Conservation (phyloP, 1,140 invertebrate genomes). For the Apolygus lucorum region DNA sequence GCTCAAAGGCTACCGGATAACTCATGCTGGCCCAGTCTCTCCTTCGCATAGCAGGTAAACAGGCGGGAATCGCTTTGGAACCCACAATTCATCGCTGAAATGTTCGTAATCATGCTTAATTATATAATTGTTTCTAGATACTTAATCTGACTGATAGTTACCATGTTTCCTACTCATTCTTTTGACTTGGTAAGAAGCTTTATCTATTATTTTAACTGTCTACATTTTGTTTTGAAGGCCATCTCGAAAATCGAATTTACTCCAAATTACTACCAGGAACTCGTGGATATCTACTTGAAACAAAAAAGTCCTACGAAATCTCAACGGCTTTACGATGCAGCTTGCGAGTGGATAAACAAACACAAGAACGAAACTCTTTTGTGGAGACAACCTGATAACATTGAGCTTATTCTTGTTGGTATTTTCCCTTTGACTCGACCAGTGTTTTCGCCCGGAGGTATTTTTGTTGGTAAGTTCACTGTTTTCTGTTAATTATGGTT, state of each 20-base stretch:
- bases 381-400: constrained; percentile 44
- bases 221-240: constrained; percentile 39
- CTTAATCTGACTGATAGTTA: neutral
- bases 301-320: constrained; percentile 35
- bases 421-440: constrained; percentile 58
- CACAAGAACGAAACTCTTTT: constrained; percentile 47
- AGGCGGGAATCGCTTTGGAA: neutral
- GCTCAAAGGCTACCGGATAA: neutral
- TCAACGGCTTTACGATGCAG: constrained; percentile 38
- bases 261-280: constrained; percentile 44
- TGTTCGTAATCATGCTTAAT: neutral
- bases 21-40: neutral
- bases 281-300: constrained; percentile 44
- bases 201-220: neutral
- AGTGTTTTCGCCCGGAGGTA: constrained; percentile 38
- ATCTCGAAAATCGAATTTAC: constrained; percentile 49
- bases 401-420: constrained; percentile 57
- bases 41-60: neutral
- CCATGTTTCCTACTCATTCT: neutral
- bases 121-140: neutral
- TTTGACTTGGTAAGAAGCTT: neutral
- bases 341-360: constrained; percentile 58
- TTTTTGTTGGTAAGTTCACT: constrained; percentile 50
- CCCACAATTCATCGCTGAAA: no score
- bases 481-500: constrained; percentile 40